Evolutionary conservation across 2,113 vertebrate genomes (phyloP), one percentile per base, ranked within the genome.

Genomic region (Sigmodon hispidus): DNA sequence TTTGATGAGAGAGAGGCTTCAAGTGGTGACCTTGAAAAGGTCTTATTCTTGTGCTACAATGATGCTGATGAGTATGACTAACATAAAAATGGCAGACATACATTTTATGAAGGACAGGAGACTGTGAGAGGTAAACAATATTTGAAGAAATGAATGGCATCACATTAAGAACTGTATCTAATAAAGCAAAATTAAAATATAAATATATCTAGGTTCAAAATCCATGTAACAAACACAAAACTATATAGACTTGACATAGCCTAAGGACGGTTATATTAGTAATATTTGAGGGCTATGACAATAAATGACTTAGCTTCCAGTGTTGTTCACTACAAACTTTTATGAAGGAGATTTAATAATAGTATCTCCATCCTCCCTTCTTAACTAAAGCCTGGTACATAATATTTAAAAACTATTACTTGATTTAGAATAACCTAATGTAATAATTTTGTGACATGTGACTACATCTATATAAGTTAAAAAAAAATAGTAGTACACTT

Each of bases 151-250:
- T 89, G 36, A 72, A 69, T 89, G 36, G 75, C 11, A 45, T 13
- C 77, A 17, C 55, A 76, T 61, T 55, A 87, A 89, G 50, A 92
- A 94, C 87, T 87, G 67, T 91, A 26, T 55, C 36, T 83, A 73
- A 76, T 90, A 93, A 84, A 34, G 52, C 85, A n/a, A 95, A 94
- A 90, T 87, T 80, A 81, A 79, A 85, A 90, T 93, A 55, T 85
- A 90, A 93, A 92, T 91, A 36, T 83, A 16, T 40, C 9, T 73
- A 34, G 43, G 13, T 93, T 57, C 81, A 92, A 57, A 94, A 85
- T 7, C 45, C 52, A 84, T 40, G 40, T 75, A 70, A 34, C 5
- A 91, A 76, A 48, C 79, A 88, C 31, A 77, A 36, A 97, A 59
- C 50, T 87, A 19, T 52, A 50, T 50, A 50, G 24, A 43, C 7